Conservation (phyloP, 1,140 invertebrate species). For the Mycetomoellerius zeteki region DNA sequence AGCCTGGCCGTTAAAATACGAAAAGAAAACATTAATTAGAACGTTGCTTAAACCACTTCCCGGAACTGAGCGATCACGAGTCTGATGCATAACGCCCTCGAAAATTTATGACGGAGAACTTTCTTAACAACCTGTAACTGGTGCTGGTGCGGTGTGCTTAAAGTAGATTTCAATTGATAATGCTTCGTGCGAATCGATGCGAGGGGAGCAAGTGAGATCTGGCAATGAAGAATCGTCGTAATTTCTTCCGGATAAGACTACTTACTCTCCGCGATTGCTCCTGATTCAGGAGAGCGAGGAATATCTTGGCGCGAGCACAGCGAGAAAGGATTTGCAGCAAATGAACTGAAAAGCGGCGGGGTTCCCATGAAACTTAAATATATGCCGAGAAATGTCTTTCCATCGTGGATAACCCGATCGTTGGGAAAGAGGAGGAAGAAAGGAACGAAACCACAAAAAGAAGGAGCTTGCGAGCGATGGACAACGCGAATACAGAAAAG, state of each 20-base stretch:
- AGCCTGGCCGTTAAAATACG: constrained; percentile 28
- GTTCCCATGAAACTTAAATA: constrained; percentile 83
- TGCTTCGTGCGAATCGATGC: constrained; percentile 38
- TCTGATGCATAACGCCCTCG: constrained; percentile 46
- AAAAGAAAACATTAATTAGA: constrained; percentile 75
- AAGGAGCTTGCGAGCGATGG: constrained; percentile 16
- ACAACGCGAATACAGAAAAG: constrained; percentile 34
- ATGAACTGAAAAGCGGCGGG: constrained; percentile 70
- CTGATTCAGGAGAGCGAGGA: constrained; percentile 43
- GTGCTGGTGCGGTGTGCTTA: constrained; percentile 65
- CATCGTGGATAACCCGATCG: constrained; percentile 67
- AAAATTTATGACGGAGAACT: constrained; percentile 69
- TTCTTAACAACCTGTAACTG: constrained; percentile 73
- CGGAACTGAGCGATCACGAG: constrained; percentile 24
- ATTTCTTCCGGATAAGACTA: constrained; percentile 59
- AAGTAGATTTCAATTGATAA: constrained; percentile 70
- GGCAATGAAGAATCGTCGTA: constrained; percentile 66
- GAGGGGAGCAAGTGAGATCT: not conserved
- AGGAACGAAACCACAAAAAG: constrained; percentile 24
- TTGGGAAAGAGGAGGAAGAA: constrained; percentile 44
- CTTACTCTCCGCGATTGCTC: constrained; percentile 44
- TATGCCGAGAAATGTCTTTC: constrained; percentile 76
- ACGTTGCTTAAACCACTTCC: constrained; percentile 44
- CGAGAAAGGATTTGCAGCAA: constrained; percentile 71
- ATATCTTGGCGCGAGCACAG: not conserved